Conservation (phyloP, 2,888 invertebrate genomes). For the Ommatoiulus sabulosus region DNA sequence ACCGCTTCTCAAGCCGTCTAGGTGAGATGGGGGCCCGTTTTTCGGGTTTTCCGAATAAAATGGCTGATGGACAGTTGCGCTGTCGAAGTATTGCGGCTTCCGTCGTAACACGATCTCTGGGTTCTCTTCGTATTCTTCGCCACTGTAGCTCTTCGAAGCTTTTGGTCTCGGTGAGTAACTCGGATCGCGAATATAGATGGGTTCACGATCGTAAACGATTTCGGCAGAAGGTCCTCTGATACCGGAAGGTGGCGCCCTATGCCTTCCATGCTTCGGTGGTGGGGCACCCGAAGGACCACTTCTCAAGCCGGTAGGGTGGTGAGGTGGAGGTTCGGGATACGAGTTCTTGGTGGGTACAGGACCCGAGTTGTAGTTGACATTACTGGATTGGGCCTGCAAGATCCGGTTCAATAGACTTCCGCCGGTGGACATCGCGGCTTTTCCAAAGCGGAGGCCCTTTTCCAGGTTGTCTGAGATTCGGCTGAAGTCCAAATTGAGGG, state of each 20-base stretch:
- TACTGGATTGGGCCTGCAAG: background rate
- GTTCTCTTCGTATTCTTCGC: background rate
- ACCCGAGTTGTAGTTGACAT: background rate
- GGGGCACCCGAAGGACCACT: background rate
- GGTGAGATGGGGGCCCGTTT: background rate
- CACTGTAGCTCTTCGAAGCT: background rate
- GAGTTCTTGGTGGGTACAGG: background rate
- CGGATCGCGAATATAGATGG: background rate
- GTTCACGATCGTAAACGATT: background rate
- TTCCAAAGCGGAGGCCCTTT: slow-evolving; percentile 33
- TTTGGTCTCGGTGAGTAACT: background rate
- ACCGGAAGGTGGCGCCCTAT: background rate
- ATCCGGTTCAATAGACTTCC: slow-evolving; percentile 1
- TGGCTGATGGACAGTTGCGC: background rate
- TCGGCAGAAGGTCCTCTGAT: background rate
- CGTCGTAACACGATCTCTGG: background rate
- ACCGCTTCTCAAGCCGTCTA: background rate
- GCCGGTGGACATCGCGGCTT: slow-evolving; percentile 43
- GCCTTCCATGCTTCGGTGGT: background rate
- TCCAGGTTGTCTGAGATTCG: background rate
- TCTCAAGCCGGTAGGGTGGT: background rate
- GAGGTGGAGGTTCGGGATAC: background rate
- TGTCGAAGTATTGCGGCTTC: background rate
- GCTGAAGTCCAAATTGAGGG: slow-evolving; percentile 4
- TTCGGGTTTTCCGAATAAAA: background rate